Percentiles rank a stretch among this genome's conserved stretches.
Conservation (phyloP, 1,140 invertebrate species). For the Teleogryllus occipitalis region DNA sequence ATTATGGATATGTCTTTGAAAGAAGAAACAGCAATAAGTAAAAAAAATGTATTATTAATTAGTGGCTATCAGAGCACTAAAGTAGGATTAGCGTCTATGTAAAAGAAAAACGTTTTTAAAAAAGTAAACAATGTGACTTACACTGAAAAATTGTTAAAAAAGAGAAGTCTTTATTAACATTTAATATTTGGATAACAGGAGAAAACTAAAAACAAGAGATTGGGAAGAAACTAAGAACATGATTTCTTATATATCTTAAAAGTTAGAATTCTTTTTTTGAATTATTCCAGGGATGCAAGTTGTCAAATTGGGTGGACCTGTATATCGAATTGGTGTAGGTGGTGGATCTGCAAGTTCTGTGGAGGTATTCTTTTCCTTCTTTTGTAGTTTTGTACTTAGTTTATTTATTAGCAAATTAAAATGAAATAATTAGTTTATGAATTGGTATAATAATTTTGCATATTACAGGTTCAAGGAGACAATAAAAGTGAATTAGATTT, state of each 20-base stretch:
- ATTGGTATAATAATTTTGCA: slow-evolving; percentile 7
- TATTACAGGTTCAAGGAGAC: slow-evolving; percentile 68
- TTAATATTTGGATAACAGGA: too few relatives aligned
- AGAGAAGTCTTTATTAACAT: too few relatives aligned
- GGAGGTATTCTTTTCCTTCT: slow-evolving; percentile 45
- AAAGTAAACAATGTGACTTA: too few relatives aligned
- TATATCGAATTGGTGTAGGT: slow-evolving; percentile 94
- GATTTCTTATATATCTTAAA: not conserved
- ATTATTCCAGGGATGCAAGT: slow-evolving; percentile 61
- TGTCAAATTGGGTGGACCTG: slow-evolving; percentile 84
- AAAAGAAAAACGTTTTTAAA: too few relatives aligned
- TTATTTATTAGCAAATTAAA: not conserved
- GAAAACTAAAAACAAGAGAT: too few relatives aligned
- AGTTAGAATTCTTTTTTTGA: slow-evolving; percentile 10
- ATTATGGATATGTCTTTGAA: too few relatives aligned
- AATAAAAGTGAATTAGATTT: slow-evolving; percentile 85
- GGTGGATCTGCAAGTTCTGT: slow-evolving; percentile 94
- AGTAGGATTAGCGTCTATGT: too few relatives aligned
- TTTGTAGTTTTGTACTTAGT: slow-evolving; percentile 12
- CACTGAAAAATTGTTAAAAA: too few relatives aligned
- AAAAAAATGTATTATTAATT: too few relatives aligned
- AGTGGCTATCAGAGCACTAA: too few relatives aligned
- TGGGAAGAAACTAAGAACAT: too few relatives aligned
- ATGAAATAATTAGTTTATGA: not conserved
- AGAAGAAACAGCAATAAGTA: too few relatives aligned